Evolutionary conservation across 1,140 invertebrate genomes (phyloP).

Genomic region (Drosophila pseudoananassae): DNA sequence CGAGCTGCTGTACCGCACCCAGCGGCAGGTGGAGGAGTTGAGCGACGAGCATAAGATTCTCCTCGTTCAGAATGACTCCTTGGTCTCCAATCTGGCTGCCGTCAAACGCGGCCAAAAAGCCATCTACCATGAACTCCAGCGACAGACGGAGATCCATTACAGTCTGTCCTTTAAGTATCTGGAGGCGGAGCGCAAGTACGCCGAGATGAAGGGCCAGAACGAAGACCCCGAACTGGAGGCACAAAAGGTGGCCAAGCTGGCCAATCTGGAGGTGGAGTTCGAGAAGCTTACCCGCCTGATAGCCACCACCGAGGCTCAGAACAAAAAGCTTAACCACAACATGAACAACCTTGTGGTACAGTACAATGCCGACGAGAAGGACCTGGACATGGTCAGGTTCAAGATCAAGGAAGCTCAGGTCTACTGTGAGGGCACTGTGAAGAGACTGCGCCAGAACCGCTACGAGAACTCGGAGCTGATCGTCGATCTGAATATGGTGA

Average conservation of each 20-base stretch:
- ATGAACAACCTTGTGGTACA: constrained; percentile 84
- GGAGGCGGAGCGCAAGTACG: constrained; percentile 48
- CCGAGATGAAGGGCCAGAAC: constrained; percentile 35
- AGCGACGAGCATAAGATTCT: constrained; percentile 61
- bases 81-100: constrained; percentile 41
- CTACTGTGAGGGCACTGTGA: constrained; percentile 85
- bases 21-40: constrained; percentile 62
- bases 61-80: constrained; percentile 51
- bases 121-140: constrained; percentile 53
- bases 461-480: constrained; percentile 85
- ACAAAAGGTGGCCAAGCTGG: constrained; percentile 42
- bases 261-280: constrained; percentile 51
- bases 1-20: constrained; percentile 68
- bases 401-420: constrained; percentile 84
- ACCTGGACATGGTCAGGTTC: constrained; percentile 63
- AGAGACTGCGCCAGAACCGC: constrained; percentile 85
- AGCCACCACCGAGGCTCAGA: constrained; percentile 84
- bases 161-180: constrained; percentile 71
- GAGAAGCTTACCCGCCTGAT: constrained; percentile 56
- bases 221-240: constrained; percentile 61
- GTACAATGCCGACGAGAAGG: constrained; percentile 76
- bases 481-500: constrained; percentile 87
- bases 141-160: constrained; percentile 77
- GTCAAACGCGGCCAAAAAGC: constrained; percentile 53
- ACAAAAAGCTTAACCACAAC: constrained; percentile 85